Percentiles rank a stretch among this genome's conserved stretches.
These are phyloP conservation scores for Oegoconia quadripuncta DNA, from an alignment of 2,888 invertebrate species.

Conservation along the genomic window DNA sequence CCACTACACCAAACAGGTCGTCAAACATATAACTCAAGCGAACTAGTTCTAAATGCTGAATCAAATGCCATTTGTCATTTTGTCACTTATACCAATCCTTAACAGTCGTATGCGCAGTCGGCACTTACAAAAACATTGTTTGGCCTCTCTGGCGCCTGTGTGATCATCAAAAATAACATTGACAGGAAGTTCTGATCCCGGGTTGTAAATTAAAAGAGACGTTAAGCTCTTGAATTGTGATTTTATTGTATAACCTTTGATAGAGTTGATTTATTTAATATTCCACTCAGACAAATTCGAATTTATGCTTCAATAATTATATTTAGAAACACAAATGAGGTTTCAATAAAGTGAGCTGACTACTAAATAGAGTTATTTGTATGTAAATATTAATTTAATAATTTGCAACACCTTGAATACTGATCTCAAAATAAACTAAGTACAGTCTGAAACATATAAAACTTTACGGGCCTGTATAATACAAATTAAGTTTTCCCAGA, in stretches of 20 bases:
- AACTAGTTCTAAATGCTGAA: no score
- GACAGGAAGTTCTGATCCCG: conserved; percentile 53
- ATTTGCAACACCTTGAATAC: no score
- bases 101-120: conserved; percentile 17
- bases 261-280: conserved; percentile 16
- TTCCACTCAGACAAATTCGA: conserved; percentile 1
- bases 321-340: no score
- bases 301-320: no score
- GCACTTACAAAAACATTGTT: conserved; percentile 43
- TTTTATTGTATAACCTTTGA: conserved; percentile 32
- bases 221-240: conserved; percentile 44
- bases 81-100: conserved; percentile 22
- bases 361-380: no score
- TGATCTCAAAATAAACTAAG: no score
- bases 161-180: conserved; percentile 47
- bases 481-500: no score
- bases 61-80: background rate
- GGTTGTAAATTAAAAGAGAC: conserved; percentile 46
- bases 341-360: no score
- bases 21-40: no score
- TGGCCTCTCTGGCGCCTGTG: conserved; percentile 40
- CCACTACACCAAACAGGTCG: background rate
- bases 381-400: no score
- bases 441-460: no score
- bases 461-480: no score